Evolutionary conservation across 2,888 invertebrate genomes (phyloP), one percentile per base, ranked within the genome.

Genomic region (Megamerina dolium): DNA sequence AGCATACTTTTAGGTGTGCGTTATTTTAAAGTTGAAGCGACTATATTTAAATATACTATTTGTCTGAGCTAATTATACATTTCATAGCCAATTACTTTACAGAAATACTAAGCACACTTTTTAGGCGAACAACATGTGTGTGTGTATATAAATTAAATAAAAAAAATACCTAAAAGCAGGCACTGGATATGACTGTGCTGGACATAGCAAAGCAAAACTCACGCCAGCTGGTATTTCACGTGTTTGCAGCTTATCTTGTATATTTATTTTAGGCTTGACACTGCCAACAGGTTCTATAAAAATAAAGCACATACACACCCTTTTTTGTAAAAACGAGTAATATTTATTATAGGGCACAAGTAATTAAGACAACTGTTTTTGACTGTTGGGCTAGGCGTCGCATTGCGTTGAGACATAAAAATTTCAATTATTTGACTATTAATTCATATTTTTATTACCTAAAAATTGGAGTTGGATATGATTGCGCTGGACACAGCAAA

Each of bases 121-220:
- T n/a, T n/a, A n/a, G n/a, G n/a, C n/a, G n/a, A n/a, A n/a, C n/a
- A n/a, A n/a, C n/a, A n/a, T n/a, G n/a, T n/a, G n/a, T n/a, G n/a
- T n/a, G n/a, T n/a, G n/a, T n/a, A n/a, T n/a, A n/a, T n/a, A n/a
- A n/a, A n/a, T n/a, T n/a, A n/a, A 33, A 10, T 3, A 13, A 21
- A 16, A 2, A 17, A 23, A 46, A 49, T 58, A 85, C 83, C 83
- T 82, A 77, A 80, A 79, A 53, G 78, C 72, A 60, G 85, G 84
- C 64, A 83, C 79, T 48, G 85, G 85, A 73, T 79, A 86, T 19
- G 82, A 83, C 70, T 85, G 85, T 16, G 85, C 84, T 45, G 84
- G 84, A 70, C 85, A 86, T 56, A 83, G 72, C 50, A 86, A 66
- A 34, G 83, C 81, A 57, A 82, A 73, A 64, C 77, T 77, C 56